These are phyloP conservation scores for Thermophis baileyi DNA, from an alignment of 2,113 vertebrate genomes.

Conservation along the genomic window DNA sequence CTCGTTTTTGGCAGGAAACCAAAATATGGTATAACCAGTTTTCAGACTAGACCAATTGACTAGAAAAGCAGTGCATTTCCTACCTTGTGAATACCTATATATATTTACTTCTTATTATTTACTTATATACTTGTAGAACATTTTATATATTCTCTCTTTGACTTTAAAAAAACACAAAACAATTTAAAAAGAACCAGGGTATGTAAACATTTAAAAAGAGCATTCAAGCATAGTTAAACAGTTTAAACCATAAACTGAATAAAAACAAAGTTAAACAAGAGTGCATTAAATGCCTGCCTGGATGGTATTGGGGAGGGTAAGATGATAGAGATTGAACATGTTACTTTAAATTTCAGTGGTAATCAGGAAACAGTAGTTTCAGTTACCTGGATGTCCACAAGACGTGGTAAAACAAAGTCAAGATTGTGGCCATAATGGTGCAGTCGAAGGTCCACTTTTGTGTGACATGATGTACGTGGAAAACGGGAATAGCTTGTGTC, in stretches of 20 bases:
- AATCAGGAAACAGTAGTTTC: not conserved
- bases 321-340: not conserved
- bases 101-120: not conserved
- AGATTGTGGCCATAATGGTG: not conserved
- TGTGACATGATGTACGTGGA: not conserved
- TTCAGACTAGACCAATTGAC: too few species aligned
- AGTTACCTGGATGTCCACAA: not conserved
- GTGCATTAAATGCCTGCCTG: not conserved
- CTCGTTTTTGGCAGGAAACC: too few species aligned
- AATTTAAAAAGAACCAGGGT: not conserved
- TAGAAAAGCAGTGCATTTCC: not conserved
- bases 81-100: not conserved
- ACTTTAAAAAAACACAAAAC: not conserved
- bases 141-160: not conserved
- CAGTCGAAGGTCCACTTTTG: not conserved
- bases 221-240: not conserved
- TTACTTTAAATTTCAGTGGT: not conserved
- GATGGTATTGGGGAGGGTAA: not conserved
- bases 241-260: not conserved
- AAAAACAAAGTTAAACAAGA: not conserved
- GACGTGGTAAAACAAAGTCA: not conserved
- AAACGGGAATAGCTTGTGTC: not conserved
- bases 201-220: not conserved
- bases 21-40: too few species aligned
- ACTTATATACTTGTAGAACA: not conserved